Evolutionary conservation across 1,140 invertebrate species (phyloP).

Genomic region (fruit fly (Drosophila melanogaster)): DNA sequence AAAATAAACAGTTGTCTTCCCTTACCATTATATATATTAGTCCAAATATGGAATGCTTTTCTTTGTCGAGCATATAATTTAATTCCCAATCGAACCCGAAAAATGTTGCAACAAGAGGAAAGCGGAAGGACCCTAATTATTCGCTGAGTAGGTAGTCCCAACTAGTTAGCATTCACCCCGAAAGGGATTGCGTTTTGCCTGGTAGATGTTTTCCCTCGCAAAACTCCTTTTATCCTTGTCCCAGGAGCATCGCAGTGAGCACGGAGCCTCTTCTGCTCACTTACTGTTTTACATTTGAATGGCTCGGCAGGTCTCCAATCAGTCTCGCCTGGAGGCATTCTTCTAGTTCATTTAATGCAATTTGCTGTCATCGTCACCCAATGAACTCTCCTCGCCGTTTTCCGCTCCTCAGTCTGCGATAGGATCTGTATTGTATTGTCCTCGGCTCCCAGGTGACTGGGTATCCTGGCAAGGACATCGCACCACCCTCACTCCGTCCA

Average conservation of each 20-base stretch:
- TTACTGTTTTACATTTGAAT: conserved; percentile 30
- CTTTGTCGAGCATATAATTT: no score
- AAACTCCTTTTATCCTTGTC: conserved; percentile 7
- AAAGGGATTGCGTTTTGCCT: not conserved
- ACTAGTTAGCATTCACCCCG: not conserved
- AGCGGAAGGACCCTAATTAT: no score
- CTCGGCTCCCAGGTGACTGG: conserved; percentile 31
- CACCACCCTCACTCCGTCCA: not conserved
- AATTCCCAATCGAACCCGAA: no score
- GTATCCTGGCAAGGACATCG: not conserved
- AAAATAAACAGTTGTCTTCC: no score
- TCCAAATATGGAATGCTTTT: no score
- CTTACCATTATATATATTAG: no score
- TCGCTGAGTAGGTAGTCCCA: not conserved
- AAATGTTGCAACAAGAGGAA: no score
- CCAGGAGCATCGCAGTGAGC: conserved; percentile 4
- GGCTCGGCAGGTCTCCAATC: conserved; percentile 33
- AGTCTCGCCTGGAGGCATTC: conserved; percentile 45
- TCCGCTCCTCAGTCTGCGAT: not conserved
- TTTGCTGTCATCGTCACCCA: conserved; percentile 51
- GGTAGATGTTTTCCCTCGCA: not conserved
- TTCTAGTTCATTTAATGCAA: conserved; percentile 59
- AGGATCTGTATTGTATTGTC: conserved; percentile 32
- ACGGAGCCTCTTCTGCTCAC: conserved; percentile 6
- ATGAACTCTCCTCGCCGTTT: conserved; percentile 16